Conservation (phyloP, 2,888 invertebrate species). For the Zaprionus lineosus region DNA sequence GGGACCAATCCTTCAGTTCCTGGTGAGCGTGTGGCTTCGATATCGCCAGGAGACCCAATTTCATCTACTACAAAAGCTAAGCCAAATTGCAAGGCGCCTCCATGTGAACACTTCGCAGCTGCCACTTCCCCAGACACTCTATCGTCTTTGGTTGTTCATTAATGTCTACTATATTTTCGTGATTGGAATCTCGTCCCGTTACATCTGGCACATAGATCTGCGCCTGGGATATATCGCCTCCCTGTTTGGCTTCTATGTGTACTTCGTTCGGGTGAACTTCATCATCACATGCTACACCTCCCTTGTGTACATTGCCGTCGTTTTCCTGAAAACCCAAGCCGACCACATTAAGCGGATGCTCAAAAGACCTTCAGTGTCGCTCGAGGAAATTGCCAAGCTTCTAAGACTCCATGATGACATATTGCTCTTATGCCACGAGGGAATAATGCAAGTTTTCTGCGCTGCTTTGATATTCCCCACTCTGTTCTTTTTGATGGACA, state of each 20-base stretch:
- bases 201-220: no score
- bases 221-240: no score
- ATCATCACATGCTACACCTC: slow-evolving; percentile 42
- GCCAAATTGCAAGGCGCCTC: not conserved
- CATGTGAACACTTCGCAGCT: not conserved
- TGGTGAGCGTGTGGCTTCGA: not conserved
- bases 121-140: not conserved
- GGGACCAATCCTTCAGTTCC: not conserved
- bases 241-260: slow-evolving; percentile 23
- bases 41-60: not conserved
- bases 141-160: not conserved
- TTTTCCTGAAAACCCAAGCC: not conserved
- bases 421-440: slow-evolving; percentile 29
- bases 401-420: slow-evolving; percentile 40
- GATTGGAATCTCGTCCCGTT: not conserved
- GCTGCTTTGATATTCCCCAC: slow-evolving; percentile 32
- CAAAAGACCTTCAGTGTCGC: not conserved
- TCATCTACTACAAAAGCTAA: not conserved
- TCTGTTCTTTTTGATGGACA: slow-evolving; percentile 33
- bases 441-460: slow-evolving; percentile 36
- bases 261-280: slow-evolving; percentile 41
- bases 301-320: slow-evolving; percentile 14
- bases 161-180: not conserved
- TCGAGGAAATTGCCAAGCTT: not conserved
- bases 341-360: not conserved